Percentiles rank a stretch among this genome's conserved stretches.
These are phyloP conservation scores for Penaeus chinensis DNA, from an alignment of 1,140 invertebrate genomes.

Conservation along the genomic window DNA sequence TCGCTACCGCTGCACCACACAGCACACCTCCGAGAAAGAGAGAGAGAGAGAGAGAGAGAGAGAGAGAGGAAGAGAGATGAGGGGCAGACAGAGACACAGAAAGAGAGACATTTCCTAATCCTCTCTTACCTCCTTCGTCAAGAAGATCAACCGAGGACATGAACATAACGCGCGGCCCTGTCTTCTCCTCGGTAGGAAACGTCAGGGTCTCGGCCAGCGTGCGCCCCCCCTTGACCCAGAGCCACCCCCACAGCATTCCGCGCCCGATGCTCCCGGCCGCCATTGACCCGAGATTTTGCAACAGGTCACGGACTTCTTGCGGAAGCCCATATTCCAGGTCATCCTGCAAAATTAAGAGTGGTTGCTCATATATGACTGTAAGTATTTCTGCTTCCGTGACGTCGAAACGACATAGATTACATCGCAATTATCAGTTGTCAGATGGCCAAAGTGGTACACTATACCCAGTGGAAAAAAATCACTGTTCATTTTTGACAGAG, in stretches of 20 bases:
- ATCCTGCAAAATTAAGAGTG: neutral
- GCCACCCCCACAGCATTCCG: constrained; percentile 42
- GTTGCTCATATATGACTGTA: too few relatives aligned
- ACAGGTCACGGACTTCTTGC: neutral
- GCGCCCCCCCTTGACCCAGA: constrained; percentile 34
- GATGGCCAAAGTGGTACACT: too few relatives aligned
- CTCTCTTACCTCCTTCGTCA: neutral
- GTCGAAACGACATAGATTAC: too few relatives aligned
- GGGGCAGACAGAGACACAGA: neutral
- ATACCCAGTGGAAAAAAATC: too few relatives aligned
- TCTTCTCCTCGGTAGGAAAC: constrained; percentile 5
- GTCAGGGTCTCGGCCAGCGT: constrained; percentile 30
- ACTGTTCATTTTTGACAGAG: too few relatives aligned
- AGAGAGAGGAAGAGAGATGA: neutral
- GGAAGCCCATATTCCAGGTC: constrained; percentile 32
- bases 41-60: too few relatives aligned
- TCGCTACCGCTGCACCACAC: too few relatives aligned
- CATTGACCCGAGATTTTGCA: constrained; percentile 25
- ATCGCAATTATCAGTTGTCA: too few relatives aligned
- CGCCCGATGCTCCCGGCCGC: neutral
- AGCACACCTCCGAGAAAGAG: too few relatives aligned
- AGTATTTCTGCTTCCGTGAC: too few relatives aligned
- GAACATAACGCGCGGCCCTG: neutral
- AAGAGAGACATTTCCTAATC: neutral
- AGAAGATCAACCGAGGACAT: neutral